Conservation (phyloP, 2,113 vertebrate genomes). For the Coturnix japonica region DNA sequence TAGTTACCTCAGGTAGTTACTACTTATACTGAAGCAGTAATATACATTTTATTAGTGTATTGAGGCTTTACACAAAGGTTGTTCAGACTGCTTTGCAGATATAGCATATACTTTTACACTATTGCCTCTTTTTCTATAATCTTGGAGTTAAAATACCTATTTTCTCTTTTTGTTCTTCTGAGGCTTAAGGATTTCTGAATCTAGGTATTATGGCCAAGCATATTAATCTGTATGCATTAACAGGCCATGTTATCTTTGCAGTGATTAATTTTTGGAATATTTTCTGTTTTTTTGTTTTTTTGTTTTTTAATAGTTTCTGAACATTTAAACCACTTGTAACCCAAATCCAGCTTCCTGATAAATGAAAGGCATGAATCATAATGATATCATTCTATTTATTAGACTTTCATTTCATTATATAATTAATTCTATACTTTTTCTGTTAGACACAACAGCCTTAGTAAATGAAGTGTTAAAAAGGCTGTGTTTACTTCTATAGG, state of each 20-base stretch:
- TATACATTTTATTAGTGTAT: not conserved
- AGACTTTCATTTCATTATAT: not conserved
- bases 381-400: not conserved
- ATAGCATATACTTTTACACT: not conserved
- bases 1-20: not conserved
- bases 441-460: not conserved
- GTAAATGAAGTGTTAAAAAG: not conserved
- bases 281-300: not conserved
- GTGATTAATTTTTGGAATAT: not conserved
- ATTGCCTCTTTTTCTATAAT: not conserved
- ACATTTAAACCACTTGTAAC: not conserved
- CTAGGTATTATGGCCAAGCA: not conserved
- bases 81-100: not conserved
- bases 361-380: not conserved
- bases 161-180: not conserved
- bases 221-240: not conserved
- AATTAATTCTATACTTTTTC: not conserved
- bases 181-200: not conserved
- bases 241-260: not conserved
- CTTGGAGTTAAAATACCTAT: not conserved
- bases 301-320: not conserved
- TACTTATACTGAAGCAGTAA: not conserved
- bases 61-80: not conserved
- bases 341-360: not conserved
- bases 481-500: not conserved